A percentile compares a stretch with the other conserved stretches of the same genome.
These are phyloP conservation scores for Palythoa grandiflora DNA, from an alignment of 92 coral and sea anemone species.

Conservation along the genomic window DNA sequence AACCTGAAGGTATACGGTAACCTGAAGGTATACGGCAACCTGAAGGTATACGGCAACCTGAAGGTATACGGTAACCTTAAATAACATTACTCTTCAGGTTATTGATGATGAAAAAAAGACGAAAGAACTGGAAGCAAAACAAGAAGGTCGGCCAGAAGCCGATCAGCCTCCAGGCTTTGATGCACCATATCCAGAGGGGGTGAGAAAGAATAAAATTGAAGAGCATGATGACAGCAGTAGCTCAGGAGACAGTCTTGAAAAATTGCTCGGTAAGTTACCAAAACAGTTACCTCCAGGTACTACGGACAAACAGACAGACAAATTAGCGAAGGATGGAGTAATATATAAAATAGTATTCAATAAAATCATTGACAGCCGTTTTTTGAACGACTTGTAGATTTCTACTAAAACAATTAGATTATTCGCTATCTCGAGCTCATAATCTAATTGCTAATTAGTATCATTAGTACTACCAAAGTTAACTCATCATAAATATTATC, in stretches of 20 bases:
- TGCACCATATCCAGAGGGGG: slow-evolving; percentile 93
- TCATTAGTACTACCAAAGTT: background rate
- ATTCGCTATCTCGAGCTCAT: too few relatives aligned
- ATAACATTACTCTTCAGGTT: slow-evolving; percentile 53
- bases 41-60: too few relatives aligned
- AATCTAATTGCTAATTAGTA: too few relatives aligned
- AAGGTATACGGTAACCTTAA: too few relatives aligned
- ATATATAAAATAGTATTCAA: too few relatives aligned
- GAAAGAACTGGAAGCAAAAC: slow-evolving; percentile 84
- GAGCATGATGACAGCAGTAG: slow-evolving; percentile 3
- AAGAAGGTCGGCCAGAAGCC: slow-evolving; percentile 52
- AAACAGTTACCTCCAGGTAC: background rate
- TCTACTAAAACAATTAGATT: too few relatives aligned
- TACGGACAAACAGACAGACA: background rate
- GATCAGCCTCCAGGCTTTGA: slow-evolving; percentile 37
- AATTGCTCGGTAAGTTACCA: slow-evolving; percentile 8
- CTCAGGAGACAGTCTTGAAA: slow-evolving; percentile 32
- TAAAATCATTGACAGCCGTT: too few relatives aligned
- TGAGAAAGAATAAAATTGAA: slow-evolving; percentile 78
- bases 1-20: too few relatives aligned
- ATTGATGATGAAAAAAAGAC: slow-evolving; percentile 96
- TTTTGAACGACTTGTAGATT: too few relatives aligned
- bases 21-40: too few relatives aligned
- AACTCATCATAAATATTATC: background rate
- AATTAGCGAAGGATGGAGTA: too few relatives aligned